A percentile compares a stretch with the other conserved stretches of the same genome.
Evolutionary conservation across 2,888 invertebrate genomes (phyloP).

Genomic region (Trissolcus japonicus): DNA sequence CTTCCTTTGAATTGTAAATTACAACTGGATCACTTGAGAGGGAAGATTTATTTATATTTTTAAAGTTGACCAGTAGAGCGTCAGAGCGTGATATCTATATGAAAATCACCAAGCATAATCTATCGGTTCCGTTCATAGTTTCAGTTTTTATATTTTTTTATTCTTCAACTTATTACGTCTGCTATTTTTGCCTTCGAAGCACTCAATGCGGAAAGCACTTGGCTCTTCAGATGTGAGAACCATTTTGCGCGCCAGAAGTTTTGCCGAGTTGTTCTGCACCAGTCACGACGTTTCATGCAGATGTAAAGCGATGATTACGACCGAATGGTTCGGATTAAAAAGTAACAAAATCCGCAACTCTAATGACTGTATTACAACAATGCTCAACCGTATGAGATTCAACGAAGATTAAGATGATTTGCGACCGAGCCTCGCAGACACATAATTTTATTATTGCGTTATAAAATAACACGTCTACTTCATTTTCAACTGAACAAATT

Average conservation of each 20-base stretch:
- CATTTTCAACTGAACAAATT: too few relatives aligned
- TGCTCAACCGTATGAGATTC: conserved; percentile 1
- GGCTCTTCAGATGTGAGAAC: conserved; percentile 17
- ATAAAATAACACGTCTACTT: background rate
- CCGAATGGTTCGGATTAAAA: conserved; percentile 29
- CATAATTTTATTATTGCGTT: conserved; percentile 32
- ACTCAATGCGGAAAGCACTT: conserved; percentile 14
- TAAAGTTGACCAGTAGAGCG: conserved; percentile 67
- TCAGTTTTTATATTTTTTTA: conserved; percentile 46
- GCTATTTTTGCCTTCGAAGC: conserved; percentile 37
- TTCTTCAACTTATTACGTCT: conserved; percentile 40
- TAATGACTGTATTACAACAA: conserved; percentile 35
- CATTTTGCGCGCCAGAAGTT: conserved; percentile 17
- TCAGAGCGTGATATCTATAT: conserved; percentile 66
- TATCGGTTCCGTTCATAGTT: conserved; percentile 54
- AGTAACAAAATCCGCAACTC: conserved; percentile 13
- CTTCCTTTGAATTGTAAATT: conserved; percentile 46
- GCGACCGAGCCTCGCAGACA: conserved; percentile 18
- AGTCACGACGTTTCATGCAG: conserved; percentile 22
- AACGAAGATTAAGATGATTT: conserved; percentile 4
- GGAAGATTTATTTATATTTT: conserved; percentile 59
- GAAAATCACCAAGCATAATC: conserved; percentile 57
- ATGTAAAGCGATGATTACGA: conserved; percentile 37
- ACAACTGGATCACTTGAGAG: conserved; percentile 63
- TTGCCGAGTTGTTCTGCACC: conserved; percentile 25